Percentiles rank a stretch among this genome's conserved stretches.
phyloP scores from a whole-genome alignment of 2,888 invertebrate genomes.

The Apodemia mormo region DNA sequence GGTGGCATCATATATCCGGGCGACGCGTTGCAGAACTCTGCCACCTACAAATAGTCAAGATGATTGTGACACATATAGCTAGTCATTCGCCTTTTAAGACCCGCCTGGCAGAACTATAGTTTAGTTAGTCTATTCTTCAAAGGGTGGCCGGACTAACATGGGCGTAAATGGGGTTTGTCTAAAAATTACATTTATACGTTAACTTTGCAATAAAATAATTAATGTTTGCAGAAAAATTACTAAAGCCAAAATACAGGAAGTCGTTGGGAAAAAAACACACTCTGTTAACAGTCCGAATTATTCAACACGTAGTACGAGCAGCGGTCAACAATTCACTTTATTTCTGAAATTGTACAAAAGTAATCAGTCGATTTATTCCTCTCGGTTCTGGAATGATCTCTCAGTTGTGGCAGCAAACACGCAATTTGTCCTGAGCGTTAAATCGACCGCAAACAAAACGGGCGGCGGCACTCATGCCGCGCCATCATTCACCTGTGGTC shows the following conservation, averaged over 20 bases:
- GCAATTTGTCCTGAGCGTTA: constrained; percentile 79
- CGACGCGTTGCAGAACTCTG: too few species aligned
- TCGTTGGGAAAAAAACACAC: neutral
- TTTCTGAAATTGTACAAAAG: constrained; percentile 61
- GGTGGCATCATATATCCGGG: too few species aligned
- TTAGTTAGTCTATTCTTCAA: too few species aligned
- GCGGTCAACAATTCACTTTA: constrained; percentile 43
- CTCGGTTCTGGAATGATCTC: constrained; percentile 68
- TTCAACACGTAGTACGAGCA: constrained; percentile 6
- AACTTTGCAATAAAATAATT: too few species aligned
- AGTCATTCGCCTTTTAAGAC: too few species aligned
- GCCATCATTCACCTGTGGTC: constrained; percentile 80
- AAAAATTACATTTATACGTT: too few species aligned
- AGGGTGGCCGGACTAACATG: too few species aligned
- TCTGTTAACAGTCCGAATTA: neutral
- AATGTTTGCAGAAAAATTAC: too few species aligned
- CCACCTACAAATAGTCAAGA: too few species aligned
- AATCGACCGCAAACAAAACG: constrained; percentile 81
- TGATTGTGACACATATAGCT: too few species aligned
- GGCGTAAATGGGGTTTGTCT: too few species aligned
- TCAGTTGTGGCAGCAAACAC: constrained; percentile 72
- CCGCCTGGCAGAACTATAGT: too few species aligned
- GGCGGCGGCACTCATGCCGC: constrained; percentile 58
- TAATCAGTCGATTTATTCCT: constrained; percentile 63
- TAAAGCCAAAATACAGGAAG: neutral